Evolutionary conservation across 2,113 vertebrate genomes (phyloP).

Genomic region (Cariama cristata): DNA sequence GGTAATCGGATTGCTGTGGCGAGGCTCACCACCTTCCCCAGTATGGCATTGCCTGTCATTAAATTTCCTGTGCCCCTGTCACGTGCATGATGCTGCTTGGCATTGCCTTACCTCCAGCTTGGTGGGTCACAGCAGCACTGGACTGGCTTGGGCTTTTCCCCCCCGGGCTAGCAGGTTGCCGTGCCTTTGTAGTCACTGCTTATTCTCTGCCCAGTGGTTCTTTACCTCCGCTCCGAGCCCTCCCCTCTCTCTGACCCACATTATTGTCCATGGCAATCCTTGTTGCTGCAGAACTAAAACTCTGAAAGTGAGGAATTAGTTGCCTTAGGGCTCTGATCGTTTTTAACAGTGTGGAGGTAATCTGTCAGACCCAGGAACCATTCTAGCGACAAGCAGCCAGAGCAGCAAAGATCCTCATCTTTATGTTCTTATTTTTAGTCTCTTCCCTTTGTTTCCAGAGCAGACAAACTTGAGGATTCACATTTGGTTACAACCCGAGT

Average conservation of each 20-base stretch:
- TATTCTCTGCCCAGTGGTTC: rapidly evolving
- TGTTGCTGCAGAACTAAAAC: not conserved
- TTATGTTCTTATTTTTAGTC: not conserved
- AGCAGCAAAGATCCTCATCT: not conserved
- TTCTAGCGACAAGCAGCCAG: rapidly evolving
- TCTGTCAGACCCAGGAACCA: not conserved
- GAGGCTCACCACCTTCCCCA: not conserved
- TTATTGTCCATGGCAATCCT: not conserved
- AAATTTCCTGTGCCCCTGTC: not conserved
- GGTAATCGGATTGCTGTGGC: not conserved
- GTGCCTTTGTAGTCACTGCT: not conserved
- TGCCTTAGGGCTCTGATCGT: not conserved
- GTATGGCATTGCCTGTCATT: not conserved
- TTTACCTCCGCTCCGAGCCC: not conserved
- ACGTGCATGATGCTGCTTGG: not conserved
- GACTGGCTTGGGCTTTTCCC: not conserved
- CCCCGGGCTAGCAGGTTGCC: not conserved
- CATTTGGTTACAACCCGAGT: not conserved
- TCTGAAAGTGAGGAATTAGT: slow-evolving; percentile 22
- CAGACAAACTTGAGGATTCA: not conserved
- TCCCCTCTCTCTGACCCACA: not conserved
- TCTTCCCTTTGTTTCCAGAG: not conserved
- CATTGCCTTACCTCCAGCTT: not conserved
- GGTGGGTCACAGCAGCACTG: rapidly evolving
- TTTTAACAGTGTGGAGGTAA: not conserved